Evolutionary conservation across 2,113 vertebrate species (phyloP).

Genomic region (Macroglossus sobrinus): DNA sequence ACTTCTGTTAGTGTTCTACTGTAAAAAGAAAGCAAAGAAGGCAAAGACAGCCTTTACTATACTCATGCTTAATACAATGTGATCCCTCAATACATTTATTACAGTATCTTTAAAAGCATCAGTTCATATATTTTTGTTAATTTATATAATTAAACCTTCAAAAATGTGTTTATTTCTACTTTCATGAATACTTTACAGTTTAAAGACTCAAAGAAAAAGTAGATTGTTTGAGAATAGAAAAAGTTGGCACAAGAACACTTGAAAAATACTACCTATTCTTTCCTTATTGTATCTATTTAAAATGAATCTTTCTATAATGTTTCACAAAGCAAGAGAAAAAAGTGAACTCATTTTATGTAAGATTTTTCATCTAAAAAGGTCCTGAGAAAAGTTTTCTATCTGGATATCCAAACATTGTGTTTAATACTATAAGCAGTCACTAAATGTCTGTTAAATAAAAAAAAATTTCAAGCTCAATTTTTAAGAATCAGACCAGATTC

Average conservation of each 20-base stretch:
- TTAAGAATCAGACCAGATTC: not conserved
- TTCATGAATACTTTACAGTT: not conserved
- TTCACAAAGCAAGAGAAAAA: conserved; percentile 9
- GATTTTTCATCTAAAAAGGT: conserved; percentile 18
- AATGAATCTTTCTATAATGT: not conserved
- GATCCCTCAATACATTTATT: not conserved
- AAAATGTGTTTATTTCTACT: conserved; percentile 8
- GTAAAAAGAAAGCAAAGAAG: conserved; percentile 22
- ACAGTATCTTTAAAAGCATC: conserved; percentile 22
- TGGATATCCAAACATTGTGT: not conserved
- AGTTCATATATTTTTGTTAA: conserved; percentile 24
- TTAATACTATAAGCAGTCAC: not conserved
- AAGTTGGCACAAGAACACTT: not conserved
- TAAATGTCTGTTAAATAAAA: not conserved
- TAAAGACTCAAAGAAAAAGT: conserved; percentile 38
- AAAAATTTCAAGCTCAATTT: not conserved
- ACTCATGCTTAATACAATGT: not conserved
- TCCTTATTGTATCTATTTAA: not conserved
- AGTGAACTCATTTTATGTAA: not conserved
- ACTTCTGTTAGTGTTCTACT: not conserved
- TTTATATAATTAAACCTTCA: not conserved
- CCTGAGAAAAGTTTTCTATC: not conserved
- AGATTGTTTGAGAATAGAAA: not conserved
- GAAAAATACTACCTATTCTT: not conserved
- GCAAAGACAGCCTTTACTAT: not conserved